Evolutionary conservation across 2,113 vertebrate genomes (phyloP), one percentile per base, ranked within the genome.

Genomic region (Tachysurus vachellii): DNA sequence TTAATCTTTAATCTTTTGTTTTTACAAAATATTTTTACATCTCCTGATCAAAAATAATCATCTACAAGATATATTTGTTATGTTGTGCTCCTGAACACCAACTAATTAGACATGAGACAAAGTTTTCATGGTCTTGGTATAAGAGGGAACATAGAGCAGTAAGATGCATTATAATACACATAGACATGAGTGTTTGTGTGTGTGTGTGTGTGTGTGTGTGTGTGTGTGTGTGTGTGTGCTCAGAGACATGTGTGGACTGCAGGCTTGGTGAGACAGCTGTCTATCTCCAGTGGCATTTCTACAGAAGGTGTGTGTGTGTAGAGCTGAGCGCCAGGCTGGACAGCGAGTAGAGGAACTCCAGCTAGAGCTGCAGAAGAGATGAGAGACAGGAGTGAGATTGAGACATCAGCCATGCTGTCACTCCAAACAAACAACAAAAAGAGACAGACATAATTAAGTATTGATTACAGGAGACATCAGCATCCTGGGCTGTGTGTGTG

Each of bases 311-410:
- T 82, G 36, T 90, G 92, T 90, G 88, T 91, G 90, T 92, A 88
- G 88, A 93, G 91, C 90, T 93, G 90, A 83, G 91, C 86, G 82
- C 85, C 90, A 89, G 91, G 91, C 88, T 92, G 91, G 84, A 92
- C 89, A 89, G 91, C 89, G 80, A 89, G 87, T 82, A 91, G 79
- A 61, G 59, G 77, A 76, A 84, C 83, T 80, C 73, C 89, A 83
- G 88, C 62, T 82, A 89, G 82, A 92, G 77, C 90, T 93, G 86
- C 88, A 73, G 42, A 89, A 80, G 36, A 86, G 42, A 82, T 89
- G 82, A 91, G 64, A 82, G 53, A 86, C 64, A 54, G 23, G 19
- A 57, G 10, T 44, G 23, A 59, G 23, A 3, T 71, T 28, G 0
- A 31, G 28, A 57, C 26, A 4, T 21, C 47, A 28, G 16, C 26